Evolutionary conservation across 2,888 invertebrate genomes (phyloP).

Genomic region (Nymphalis polychloros): DNA sequence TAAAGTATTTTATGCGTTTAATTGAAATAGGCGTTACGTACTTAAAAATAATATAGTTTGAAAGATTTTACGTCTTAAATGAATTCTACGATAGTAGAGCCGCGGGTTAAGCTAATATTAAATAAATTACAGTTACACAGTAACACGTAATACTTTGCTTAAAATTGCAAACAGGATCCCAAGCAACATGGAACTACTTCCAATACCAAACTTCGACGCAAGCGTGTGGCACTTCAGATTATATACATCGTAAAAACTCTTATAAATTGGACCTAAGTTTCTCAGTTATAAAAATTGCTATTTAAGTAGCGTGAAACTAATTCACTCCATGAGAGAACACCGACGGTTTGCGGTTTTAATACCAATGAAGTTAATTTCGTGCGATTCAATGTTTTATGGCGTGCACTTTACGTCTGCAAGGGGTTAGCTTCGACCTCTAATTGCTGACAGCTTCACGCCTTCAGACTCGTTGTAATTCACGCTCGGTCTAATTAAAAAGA

Average conservation of each 20-base stretch:
- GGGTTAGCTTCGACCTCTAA: slow-evolving; percentile 35
- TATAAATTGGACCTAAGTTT: slow-evolving; percentile 16
- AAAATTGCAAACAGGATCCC: slow-evolving; percentile 14
- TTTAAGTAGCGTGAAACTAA: slow-evolving; percentile 46
- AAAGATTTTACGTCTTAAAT: too few relatives aligned
- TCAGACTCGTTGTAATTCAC: slow-evolving; percentile 27
- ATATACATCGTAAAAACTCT: slow-evolving; percentile 8
- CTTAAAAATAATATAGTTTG: too few relatives aligned
- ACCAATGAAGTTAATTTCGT: slow-evolving; percentile 63
- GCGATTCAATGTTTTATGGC: slow-evolving; percentile 50
- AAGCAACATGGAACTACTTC: slow-evolving; percentile 16
- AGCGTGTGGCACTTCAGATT: slow-evolving; percentile 5
- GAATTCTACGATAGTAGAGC: too few relatives aligned
- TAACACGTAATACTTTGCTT: slow-evolving; percentile 6
- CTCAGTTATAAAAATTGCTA: slow-evolving; percentile 28
- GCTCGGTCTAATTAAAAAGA: slow-evolving; percentile 34
- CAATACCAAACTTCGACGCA: slow-evolving; percentile 17
- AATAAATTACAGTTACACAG: neutral
- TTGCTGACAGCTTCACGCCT: slow-evolving; percentile 38
- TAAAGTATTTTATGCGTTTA: too few relatives aligned
- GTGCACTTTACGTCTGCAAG: slow-evolving; percentile 34
- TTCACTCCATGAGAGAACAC: slow-evolving; percentile 43
- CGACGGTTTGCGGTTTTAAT: slow-evolving; percentile 48
- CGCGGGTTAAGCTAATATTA: too few relatives aligned
- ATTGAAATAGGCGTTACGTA: too few relatives aligned